A percentile compares a stretch with the other conserved stretches of the same genome.
These are phyloP conservation scores for Drosophila repletoides DNA, from an alignment of 1,140 invertebrate species.

Conservation along the genomic window DNA sequence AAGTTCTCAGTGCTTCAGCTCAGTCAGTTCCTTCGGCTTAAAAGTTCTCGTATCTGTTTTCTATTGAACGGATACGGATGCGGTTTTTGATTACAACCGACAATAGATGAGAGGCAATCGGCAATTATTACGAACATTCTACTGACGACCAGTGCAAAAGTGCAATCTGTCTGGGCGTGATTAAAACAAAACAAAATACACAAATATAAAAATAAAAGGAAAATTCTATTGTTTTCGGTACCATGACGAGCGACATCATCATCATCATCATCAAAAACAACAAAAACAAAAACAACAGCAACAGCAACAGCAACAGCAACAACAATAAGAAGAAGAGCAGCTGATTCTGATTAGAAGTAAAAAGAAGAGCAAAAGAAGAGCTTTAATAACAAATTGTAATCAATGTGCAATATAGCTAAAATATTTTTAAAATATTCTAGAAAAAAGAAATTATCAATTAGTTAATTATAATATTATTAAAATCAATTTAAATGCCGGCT, in stretches of 20 bases:
- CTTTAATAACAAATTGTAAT: conserved; percentile 50
- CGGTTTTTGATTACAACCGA: conserved; percentile 38
- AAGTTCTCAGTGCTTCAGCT: no score
- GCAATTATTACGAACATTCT: conserved; percentile 22
- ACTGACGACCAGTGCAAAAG: conserved; percentile 60
- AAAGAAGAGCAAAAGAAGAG: conserved; percentile 27
- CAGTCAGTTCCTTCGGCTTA: conserved; percentile 28
- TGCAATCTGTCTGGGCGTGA: conserved; percentile 72
- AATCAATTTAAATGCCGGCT: conserved; percentile 46
- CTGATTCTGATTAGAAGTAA: conserved; percentile 41
- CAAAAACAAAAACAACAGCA: background rate
- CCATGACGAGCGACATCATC: conserved; percentile 26
- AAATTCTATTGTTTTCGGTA: conserved; percentile 68
- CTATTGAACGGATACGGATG: conserved; percentile 54
- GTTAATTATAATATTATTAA: conserved; percentile 33
- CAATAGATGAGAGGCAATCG: conserved; percentile 12
- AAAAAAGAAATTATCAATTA: conserved; percentile 33
- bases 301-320: background rate
- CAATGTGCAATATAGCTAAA: conserved; percentile 59
- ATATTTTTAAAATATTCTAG: conserved; percentile 37
- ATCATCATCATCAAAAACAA: conserved; percentile 5
- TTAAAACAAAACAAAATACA: conserved; percentile 43
- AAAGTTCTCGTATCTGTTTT: conserved; percentile 8
- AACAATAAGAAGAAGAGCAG: conserved; percentile 15
- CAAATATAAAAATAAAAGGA: no score